These are phyloP conservation scores for Thalassophryne amazonica DNA, from an alignment of 2,797 vertebrate species.

Conservation along the genomic window DNA sequence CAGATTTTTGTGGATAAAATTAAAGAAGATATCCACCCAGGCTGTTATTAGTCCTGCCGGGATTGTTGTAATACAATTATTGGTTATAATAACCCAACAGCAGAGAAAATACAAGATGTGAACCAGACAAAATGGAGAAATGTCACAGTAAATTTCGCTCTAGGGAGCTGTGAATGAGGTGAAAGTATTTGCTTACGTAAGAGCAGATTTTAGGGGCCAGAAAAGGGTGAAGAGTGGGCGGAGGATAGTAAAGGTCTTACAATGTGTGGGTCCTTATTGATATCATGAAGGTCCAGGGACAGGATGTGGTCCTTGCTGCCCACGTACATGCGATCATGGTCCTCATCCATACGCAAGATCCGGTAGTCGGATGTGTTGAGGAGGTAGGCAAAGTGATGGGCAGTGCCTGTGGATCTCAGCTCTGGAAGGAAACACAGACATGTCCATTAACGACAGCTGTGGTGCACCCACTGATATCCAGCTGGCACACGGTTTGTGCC, in stretches of 20 bases:
- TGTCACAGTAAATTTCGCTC: constrained; percentile 22
- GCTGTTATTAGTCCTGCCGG: constrained; percentile 52
- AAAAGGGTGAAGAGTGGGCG: neutral
- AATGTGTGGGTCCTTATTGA: constrained; percentile 96
- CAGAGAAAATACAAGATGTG: constrained; percentile 17
- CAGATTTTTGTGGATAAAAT: constrained; percentile 25
- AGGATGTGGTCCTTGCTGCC: constrained; percentile 97
- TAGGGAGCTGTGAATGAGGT: constrained; percentile 12
- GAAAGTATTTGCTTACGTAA: constrained; percentile 17
- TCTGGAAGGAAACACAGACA: constrained; percentile 76
- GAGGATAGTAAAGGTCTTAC: constrained; percentile 76
- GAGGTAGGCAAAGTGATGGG: constrained; percentile 94
- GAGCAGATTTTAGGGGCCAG: constrained; percentile 6
- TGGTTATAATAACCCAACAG: constrained; percentile 37
- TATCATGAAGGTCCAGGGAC: constrained; percentile 95
- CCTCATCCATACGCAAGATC: constrained; percentile 96
- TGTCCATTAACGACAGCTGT: constrained; percentile 41
- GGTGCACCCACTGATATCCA: constrained; percentile 17
- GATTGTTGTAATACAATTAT: constrained; percentile 47
- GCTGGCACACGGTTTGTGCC: constrained; percentile 38
- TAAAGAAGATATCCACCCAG: constrained; percentile 45
- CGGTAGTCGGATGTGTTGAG: constrained; percentile 94
- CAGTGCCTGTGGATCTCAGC: constrained; percentile 88
- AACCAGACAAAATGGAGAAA: constrained; percentile 19
- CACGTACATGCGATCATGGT: constrained; percentile 97